Evolutionary conservation across 2,797 vertebrate genomes (phyloP).

Genomic region (Sibirionetta formosa): DNA sequence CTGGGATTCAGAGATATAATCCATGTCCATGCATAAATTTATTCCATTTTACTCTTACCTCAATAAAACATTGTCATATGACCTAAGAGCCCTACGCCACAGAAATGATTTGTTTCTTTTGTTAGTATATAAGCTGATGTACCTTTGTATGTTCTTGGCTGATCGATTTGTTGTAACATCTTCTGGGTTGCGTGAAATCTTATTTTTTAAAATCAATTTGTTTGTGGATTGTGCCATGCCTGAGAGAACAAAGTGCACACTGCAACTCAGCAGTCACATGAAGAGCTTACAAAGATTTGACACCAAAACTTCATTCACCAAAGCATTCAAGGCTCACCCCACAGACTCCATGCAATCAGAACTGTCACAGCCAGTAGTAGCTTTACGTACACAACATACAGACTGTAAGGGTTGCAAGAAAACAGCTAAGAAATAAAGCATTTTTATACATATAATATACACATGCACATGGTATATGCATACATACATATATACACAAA

Average conservation of each 20-base stretch:
- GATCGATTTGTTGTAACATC: slow-evolving; percentile 51
- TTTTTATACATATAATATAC: background rate
- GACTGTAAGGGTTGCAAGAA: background rate
- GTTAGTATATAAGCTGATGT: slow-evolving; percentile 17
- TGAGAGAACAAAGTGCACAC: background rate
- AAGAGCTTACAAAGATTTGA: background rate
- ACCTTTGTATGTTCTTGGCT: slow-evolving; percentile 68
- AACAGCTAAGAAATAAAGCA: background rate
- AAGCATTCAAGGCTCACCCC: background rate
- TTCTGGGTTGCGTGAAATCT: slow-evolving; percentile 53
- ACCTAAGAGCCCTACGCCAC: slow-evolving; percentile 57
- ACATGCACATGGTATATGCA: background rate
- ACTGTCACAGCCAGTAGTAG: background rate
- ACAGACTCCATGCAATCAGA: background rate
- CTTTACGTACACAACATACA: background rate
- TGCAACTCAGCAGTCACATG: background rate
- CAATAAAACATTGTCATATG: slow-evolving; percentile 31
- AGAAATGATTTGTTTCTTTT: slow-evolving; percentile 49
- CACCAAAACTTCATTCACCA: background rate
- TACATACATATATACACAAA: background rate
- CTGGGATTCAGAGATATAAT: slow-evolving; percentile 33
- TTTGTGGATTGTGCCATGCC: background rate
- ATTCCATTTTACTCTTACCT: slow-evolving; percentile 46
- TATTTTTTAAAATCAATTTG: slow-evolving; percentile 29
- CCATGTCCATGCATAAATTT: background rate